Evolutionary conservation across 2,113 vertebrate species (phyloP).

Genomic region (Centropristis striata): DNA sequence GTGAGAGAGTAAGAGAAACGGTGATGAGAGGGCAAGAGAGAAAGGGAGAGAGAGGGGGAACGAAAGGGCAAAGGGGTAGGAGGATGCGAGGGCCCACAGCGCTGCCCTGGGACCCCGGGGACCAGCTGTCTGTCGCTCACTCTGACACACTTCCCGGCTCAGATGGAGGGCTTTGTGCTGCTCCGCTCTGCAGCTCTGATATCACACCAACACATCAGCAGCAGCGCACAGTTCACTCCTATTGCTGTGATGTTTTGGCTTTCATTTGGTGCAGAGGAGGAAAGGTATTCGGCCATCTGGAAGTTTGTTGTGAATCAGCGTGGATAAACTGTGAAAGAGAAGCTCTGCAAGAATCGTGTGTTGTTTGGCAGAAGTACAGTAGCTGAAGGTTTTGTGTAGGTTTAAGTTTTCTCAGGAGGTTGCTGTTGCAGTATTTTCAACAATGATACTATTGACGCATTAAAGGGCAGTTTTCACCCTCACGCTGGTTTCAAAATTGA

Average conservation of each 20-base stretch:
- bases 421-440: constrained; percentile 6
- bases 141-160: constrained; percentile 76
- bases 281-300: constrained; percentile 23
- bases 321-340: constrained; percentile 2
- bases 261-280: constrained; percentile 58
- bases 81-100: constrained; percentile 34
- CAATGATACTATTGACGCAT: constrained; percentile 9
- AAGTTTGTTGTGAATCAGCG: constrained; percentile 36
- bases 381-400: constrained; percentile 22
- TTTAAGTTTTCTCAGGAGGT: constrained; percentile 26
- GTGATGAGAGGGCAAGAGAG: constrained; percentile 37
- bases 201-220: constrained; percentile 64
- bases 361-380: not conserved
- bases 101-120: constrained; percentile 57
- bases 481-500: constrained; percentile 5
- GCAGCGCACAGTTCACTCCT: constrained; percentile 50
- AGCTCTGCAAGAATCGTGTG: not conserved
- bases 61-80: constrained; percentile 33
- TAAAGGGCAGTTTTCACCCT: not conserved
- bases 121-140: constrained; percentile 71
- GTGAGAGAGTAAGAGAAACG: constrained; percentile 36
- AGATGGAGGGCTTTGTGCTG: constrained; percentile 71
- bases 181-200: constrained; percentile 56
- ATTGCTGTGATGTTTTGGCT: constrained; percentile 34
- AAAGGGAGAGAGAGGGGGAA: not conserved